These are phyloP conservation scores for Aspidapion aeneum DNA, from an alignment of 2,888 invertebrate genomes.

Conservation along the genomic window DNA sequence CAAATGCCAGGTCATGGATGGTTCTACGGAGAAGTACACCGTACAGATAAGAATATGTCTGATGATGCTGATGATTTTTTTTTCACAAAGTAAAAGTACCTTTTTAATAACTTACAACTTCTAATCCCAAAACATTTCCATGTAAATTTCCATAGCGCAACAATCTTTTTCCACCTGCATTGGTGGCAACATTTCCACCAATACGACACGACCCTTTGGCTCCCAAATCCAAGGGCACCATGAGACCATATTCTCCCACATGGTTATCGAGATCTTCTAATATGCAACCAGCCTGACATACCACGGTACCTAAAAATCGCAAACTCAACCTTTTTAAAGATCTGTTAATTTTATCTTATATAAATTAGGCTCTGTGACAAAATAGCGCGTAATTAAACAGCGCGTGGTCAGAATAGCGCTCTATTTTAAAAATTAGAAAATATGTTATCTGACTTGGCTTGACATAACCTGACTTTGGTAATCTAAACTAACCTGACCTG, in stretches of 20 bases:
- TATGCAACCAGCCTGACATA: constrained; percentile 89
- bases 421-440: too few species aligned
- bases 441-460: too few species aligned
- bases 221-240: constrained; percentile 93
- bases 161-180: constrained; percentile 90
- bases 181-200: constrained; percentile 93
- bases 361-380: too few species aligned
- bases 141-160: constrained; percentile 92
- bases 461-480: too few species aligned
- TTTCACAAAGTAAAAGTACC: too few species aligned
- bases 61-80: too few species aligned
- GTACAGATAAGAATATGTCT: too few species aligned
- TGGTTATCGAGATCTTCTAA: constrained; percentile 78
- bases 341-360: neutral
- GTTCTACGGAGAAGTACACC: too few species aligned
- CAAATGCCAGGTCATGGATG: too few species aligned
- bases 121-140: constrained; percentile 85
- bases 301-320: constrained; percentile 58
- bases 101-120: constrained; percentile 71
- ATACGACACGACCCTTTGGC: constrained; percentile 95
- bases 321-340: neutral
- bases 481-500: too few species aligned
- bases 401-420: too few species aligned
- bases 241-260: constrained; percentile 67
- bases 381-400: too few species aligned